Conservation (phyloP, 2,797 vertebrate genomes). For the Emydoidea blandingii region DNA sequence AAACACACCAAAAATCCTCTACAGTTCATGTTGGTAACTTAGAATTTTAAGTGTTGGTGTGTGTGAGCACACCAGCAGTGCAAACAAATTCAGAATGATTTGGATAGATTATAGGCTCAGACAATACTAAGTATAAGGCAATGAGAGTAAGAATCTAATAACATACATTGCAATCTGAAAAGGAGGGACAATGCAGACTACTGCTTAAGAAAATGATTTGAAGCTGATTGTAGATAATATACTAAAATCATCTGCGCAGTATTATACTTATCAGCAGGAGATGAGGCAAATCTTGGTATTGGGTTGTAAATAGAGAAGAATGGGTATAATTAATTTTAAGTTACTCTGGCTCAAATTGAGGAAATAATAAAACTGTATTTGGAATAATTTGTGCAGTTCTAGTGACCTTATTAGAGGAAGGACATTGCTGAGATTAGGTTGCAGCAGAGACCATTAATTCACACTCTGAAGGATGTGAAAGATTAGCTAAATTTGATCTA, state of each 20-base stretch:
- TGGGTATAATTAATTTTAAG: not conserved
- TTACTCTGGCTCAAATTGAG: slow-evolving; percentile 8
- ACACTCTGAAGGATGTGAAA: slow-evolving; percentile 28
- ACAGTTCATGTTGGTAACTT: not conserved
- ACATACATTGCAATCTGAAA: not conserved
- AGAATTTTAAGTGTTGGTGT: not conserved
- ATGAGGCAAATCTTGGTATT: not conserved
- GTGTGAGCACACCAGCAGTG: not conserved
- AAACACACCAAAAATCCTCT: not conserved
- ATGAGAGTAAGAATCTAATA: not conserved
- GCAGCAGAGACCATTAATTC: slow-evolving; percentile 36
- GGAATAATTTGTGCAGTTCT: slow-evolving; percentile 12
- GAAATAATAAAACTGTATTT: slow-evolving; percentile 43
- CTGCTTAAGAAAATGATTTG: not conserved
- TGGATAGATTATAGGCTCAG: not conserved
- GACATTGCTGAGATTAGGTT: slow-evolving; percentile 31
- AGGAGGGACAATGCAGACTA: not conserved
- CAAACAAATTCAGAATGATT: not conserved
- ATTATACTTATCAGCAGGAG: not conserved
- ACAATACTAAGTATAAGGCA: not conserved
- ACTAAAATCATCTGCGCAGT: not conserved
- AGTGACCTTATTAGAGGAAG: slow-evolving; percentile 46
- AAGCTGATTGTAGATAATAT: not conserved
- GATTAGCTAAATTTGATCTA: slow-evolving; percentile 46
- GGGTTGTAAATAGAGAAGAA: not conserved